These are phyloP conservation scores for Rhea pennata DNA, from an alignment of 2,113 vertebrate genomes.

Conservation along the genomic window DNA sequence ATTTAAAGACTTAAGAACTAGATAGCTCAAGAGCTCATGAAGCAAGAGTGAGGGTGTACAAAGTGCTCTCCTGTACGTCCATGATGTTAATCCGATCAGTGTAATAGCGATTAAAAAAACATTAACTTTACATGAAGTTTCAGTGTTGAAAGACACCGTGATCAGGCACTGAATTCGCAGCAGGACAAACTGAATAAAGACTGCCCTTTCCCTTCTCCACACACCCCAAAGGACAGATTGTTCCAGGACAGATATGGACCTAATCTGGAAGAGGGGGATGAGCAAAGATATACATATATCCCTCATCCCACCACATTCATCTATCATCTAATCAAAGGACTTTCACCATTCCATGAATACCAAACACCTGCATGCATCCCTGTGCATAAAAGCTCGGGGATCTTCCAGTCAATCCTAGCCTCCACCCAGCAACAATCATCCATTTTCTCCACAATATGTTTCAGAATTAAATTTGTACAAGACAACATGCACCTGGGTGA, in stretches of 20 bases:
- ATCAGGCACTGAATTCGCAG: not conserved
- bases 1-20: not conserved
- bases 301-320: not conserved
- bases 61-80: not conserved
- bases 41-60: not conserved
- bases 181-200: not conserved
- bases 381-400: not conserved
- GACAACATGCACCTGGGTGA: not conserved
- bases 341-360: not conserved
- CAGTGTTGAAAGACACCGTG: not conserved
- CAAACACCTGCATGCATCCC: accelerated
- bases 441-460: not conserved
- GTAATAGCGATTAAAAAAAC: not conserved
- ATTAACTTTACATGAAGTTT: not conserved
- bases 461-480: not conserved
- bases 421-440: not conserved
- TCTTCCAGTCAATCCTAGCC: not conserved
- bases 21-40: not conserved
- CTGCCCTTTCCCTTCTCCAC: not conserved
- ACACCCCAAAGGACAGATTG: not conserved
- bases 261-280: not conserved
- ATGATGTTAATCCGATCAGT: accelerated
- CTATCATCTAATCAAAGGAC: not conserved
- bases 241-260: no score
- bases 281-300: not conserved